Evolutionary conservation across 2,113 vertebrate genomes (phyloP).

Genomic region (Ifrita kowaldi): DNA sequence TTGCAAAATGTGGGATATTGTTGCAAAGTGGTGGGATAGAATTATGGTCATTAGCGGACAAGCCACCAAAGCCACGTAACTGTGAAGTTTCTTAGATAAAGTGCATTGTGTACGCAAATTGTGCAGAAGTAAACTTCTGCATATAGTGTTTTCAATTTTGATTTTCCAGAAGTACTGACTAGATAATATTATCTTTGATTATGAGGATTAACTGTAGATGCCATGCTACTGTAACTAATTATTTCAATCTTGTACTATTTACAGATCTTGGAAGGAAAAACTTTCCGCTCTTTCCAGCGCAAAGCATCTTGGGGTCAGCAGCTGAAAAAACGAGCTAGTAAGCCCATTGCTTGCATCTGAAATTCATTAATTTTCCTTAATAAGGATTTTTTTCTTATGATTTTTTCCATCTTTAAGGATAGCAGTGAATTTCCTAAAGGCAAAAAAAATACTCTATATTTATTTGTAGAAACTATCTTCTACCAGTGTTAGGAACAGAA

Average conservation of each 20-base stretch:
- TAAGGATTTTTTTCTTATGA: not conserved
- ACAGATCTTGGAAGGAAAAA: not conserved
- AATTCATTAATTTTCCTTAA: not conserved
- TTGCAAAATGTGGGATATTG: accelerated
- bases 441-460: not conserved
- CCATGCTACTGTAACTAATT: not conserved
- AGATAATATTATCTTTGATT: not conserved
- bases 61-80: not conserved
- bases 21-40: not conserved
- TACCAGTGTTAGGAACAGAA: not conserved
- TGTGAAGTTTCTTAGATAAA: not conserved
- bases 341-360: not conserved
- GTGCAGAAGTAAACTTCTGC: not conserved
- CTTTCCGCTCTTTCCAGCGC: not conserved
- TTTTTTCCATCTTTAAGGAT: not conserved
- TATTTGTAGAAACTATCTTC: not conserved
- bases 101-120: not conserved
- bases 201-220: not conserved
- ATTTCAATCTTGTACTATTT: not conserved
- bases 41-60: not conserved
- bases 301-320: not conserved
- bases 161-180: not conserved
- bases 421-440: not conserved
- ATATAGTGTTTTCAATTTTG: not conserved
- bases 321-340: not conserved